These are phyloP conservation scores for Cephalopterus ornatus DNA, from an alignment of 2,113 vertebrate species.

Conservation along the genomic window DNA sequence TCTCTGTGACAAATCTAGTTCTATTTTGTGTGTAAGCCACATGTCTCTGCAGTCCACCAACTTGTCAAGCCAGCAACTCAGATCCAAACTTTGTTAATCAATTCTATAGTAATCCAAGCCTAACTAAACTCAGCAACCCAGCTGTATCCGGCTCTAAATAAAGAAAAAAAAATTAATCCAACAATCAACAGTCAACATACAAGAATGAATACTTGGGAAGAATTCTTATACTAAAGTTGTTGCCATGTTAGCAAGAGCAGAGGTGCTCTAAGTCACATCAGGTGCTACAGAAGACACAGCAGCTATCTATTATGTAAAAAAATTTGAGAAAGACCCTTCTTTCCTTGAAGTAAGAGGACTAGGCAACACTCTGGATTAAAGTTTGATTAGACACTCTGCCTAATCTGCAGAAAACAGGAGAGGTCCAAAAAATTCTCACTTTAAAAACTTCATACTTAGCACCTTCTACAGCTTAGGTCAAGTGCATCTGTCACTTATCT, in stretches of 20 bases:
- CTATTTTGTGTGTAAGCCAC: background rate
- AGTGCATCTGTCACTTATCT: background rate
- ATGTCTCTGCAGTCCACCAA: background rate
- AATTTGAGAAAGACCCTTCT: background rate
- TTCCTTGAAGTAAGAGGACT: background rate
- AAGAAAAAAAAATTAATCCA: background rate
- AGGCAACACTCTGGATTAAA: background rate
- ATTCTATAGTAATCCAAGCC: background rate
- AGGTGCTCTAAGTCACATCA: background rate
- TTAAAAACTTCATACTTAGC: background rate
- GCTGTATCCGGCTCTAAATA: background rate
- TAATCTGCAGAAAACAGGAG: background rate
- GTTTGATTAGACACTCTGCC: background rate
- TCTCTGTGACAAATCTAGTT: background rate
- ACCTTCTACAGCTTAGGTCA: background rate
- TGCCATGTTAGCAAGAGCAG: background rate
- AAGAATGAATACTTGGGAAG: background rate
- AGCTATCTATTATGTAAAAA: background rate
- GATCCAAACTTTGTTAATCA: background rate
- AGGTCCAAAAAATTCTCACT: background rate
- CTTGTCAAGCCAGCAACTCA: background rate
- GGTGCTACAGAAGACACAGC: background rate
- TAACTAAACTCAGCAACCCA: background rate
- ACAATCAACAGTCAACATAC: background rate
- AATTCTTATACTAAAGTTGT: background rate